A percentile compares a stretch with the other conserved stretches of the same genome.
Evolutionary conservation across 2,797 vertebrate genomes (phyloP).

Genomic region (Cirrhinus molitorella): DNA sequence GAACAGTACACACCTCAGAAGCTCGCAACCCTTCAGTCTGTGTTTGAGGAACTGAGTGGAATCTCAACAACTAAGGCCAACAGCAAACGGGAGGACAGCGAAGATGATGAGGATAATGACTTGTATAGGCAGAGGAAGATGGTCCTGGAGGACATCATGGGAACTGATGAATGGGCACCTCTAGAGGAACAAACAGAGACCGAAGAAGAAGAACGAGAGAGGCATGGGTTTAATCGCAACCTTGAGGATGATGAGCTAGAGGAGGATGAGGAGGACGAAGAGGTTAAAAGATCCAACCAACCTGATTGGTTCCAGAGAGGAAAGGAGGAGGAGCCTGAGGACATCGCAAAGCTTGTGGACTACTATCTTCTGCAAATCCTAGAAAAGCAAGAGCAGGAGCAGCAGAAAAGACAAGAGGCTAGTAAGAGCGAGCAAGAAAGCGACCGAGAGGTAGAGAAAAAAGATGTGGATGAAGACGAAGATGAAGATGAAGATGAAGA

Average conservation of each 20-base stretch:
- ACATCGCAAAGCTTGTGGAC: conserved; percentile 85
- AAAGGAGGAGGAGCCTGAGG: conserved; percentile 79
- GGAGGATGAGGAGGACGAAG: conserved; percentile 72
- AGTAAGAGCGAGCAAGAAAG: conserved; percentile 66
- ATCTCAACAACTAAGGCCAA: conserved; percentile 73
- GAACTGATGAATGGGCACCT: conserved; percentile 85
- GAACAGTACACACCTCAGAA: conserved; percentile 95
- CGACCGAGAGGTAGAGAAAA: conserved; percentile 64
- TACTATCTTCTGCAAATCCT: conserved; percentile 88
- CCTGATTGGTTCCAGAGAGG: neutral
- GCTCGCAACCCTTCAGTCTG: conserved; percentile 92
- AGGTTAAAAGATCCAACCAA: conserved; percentile 74
- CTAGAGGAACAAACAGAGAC: conserved; percentile 84
- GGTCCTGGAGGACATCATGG: conserved; percentile 84
- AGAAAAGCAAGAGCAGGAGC: conserved; percentile 77
- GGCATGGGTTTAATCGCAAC: conserved; percentile 78
- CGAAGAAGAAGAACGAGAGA: conserved; percentile 82
- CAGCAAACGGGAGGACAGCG: conserved; percentile 81
- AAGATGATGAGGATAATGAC: conserved; percentile 80
- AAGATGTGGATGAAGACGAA: conserved; percentile 59
- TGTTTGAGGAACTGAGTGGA: conserved; percentile 93
- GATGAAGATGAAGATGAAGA: conserved; percentile 72
- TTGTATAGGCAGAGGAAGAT: conserved; percentile 85
- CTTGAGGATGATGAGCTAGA: conserved; percentile 77
- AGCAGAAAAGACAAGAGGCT: conserved; percentile 70